Evolutionary conservation across 2,113 vertebrate species (phyloP).

Genomic region (Seriola dumerili): DNA sequence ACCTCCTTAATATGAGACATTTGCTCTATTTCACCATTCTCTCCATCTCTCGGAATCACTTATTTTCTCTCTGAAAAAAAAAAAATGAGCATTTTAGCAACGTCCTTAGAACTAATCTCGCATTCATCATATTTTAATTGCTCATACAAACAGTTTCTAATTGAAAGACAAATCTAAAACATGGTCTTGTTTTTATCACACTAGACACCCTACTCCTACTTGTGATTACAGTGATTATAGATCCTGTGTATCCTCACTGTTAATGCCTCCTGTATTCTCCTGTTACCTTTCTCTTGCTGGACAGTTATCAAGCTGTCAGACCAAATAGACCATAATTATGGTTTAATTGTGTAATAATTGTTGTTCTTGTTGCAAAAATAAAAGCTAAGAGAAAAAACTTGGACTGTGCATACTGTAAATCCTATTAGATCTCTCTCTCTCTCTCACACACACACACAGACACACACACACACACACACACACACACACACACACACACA

Average conservation of each 20-base stretch:
- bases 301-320: slow-evolving; percentile 26
- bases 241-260: neutral
- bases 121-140: slow-evolving; percentile 27
- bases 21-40: slow-evolving; percentile 2
- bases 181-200: slow-evolving; percentile 26
- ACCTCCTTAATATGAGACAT: slow-evolving; percentile 17
- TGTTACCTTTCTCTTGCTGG: slow-evolving; percentile 28
- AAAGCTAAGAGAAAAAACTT: neutral
- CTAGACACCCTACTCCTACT: slow-evolving; percentile 24
- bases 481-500: slow-evolving; percentile 14
- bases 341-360: slow-evolving; percentile 19
- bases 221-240: slow-evolving; percentile 14
- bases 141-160: slow-evolving; percentile 47
- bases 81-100: slow-evolving; percentile 6
- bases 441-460: neutral
- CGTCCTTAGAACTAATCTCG: slow-evolving; percentile 25
- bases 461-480: neutral
- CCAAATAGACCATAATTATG: slow-evolving; percentile 22
- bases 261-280: slow-evolving; percentile 15
- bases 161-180: slow-evolving; percentile 40
- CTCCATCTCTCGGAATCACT: neutral
- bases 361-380: slow-evolving; percentile 25
- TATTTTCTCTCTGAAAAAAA: slow-evolving; percentile 10
- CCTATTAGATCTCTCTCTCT: slow-evolving; percentile 40
- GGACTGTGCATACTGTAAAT: slow-evolving; percentile 37